A percentile compares a stretch with the other conserved stretches of the same genome.
Conservation (phyloP, 2,888 invertebrate species). For the Lamellibrachia columna region DNA sequence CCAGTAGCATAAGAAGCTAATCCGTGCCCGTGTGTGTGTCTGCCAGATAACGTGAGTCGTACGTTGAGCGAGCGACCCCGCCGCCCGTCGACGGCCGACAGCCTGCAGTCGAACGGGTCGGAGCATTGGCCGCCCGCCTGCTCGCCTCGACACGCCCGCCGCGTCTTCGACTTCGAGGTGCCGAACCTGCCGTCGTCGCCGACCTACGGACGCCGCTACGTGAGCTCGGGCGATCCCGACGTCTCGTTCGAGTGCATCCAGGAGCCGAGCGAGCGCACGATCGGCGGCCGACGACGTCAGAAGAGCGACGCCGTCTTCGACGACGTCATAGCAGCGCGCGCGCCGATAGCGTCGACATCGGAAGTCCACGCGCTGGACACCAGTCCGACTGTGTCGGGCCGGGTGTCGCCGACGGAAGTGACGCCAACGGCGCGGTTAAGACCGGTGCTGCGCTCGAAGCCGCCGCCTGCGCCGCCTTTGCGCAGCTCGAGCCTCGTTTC, state of each 20-base stretch:
- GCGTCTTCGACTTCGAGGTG: neutral
- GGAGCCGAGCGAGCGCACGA: neutral
- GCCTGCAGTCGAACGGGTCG: neutral
- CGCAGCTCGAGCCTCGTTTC: conserved; percentile 6
- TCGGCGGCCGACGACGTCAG: neutral
- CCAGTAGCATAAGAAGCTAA: neutral
- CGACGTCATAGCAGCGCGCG: neutral
- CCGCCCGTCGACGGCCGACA: neutral
- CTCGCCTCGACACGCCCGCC: neutral
- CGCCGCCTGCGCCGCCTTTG: neutral
- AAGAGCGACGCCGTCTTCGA: neutral
- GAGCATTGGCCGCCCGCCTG: neutral
- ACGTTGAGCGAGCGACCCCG: neutral
- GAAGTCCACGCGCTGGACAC: neutral
- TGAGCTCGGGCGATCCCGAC: neutral
- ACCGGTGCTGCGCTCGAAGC: neutral
- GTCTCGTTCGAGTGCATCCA: neutral
- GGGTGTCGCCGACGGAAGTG: neutral
- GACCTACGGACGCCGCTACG: neutral
- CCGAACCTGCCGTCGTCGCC: neutral
- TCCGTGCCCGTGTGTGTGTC: neutral
- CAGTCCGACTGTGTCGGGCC: neutral
- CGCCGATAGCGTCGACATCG: neutral
- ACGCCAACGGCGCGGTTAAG: neutral
- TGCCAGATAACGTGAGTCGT: neutral